Evolutionary conservation across 2,797 vertebrate genomes (phyloP), one percentile per base, ranked within the genome.

Genomic region (Ptychobarbus kaznakovi): DNA sequence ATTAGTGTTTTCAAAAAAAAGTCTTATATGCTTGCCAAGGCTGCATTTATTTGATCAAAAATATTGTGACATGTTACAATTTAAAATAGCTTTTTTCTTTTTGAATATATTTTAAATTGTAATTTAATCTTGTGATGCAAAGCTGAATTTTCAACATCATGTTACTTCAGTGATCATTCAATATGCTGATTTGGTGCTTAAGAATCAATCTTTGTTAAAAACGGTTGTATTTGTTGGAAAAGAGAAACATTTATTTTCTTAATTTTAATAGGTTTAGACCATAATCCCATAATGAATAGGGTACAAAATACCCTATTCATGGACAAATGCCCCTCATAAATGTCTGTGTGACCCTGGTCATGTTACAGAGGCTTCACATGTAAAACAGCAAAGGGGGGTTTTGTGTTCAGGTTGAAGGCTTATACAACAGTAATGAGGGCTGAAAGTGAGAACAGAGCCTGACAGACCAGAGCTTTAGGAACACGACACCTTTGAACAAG

Each of bases 371-470:
- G 56, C 53, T 83, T 35, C 25, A 15, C 35, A 73, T 84, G 69
- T 83, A 66, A 75, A 53, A 49, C 58, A 68, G 81, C 49, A 35
- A 42, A 20, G 9, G 32, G 69, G 75, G 38, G 46, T 25, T 49
- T 28, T 32, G 46, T 74, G 38, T 28, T 84, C 63, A 56, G 51
- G 70, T 49, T 70, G 61, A 78, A 58, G 69, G 65, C 49, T 85
- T 58, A 83, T 85, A 56, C 76, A 82, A 32, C 49, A 81, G 35
- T 80, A 86, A 88, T 89, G 81, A 82, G 69, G 49, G 76, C 25
- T 85, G 83, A 56, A 81, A 84, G 78, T 7, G 78, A 77, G 53
- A 84, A 51, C 4, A 81, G 56, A 79, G 73, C 40, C 38, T n/a
- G 65, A 44, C 16, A 46, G 10, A n/a, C 25, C 49, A 49, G 70